These are phyloP conservation scores for Emberiza fucata DNA, from an alignment of 2,113 vertebrate species.

Conservation along the genomic window DNA sequence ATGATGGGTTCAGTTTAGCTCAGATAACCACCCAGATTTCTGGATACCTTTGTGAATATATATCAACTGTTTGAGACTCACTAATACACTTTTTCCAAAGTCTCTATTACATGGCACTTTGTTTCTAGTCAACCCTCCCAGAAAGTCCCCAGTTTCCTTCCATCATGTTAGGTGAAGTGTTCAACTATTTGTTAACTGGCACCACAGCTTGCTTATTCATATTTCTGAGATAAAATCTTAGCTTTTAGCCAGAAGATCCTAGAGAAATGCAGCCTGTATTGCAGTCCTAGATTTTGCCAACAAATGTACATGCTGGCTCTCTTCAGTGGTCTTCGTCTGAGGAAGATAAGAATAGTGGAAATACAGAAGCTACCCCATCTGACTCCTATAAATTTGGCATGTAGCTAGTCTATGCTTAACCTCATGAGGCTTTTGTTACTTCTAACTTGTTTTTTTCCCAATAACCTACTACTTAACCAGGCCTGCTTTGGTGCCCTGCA, in stretches of 20 bases:
- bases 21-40: conserved; percentile 60
- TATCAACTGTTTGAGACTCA: neutral
- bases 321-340: neutral
- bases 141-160: neutral
- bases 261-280: neutral
- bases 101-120: neutral
- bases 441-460: neutral
- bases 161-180: neutral
- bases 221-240: neutral
- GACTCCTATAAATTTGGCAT: neutral
- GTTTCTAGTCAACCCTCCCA: neutral
- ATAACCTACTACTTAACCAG: neutral
- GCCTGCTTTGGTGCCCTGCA: neutral
- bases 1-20: conserved; percentile 46
- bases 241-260: neutral
- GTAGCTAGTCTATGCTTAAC: neutral
- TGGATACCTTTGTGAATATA: conserved; percentile 14
- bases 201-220: neutral
- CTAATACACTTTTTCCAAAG: neutral
- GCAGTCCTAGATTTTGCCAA: neutral
- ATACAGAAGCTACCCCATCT: neutral
- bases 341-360: neutral
- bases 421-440: neutral
- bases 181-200: neutral
- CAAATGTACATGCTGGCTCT: neutral